A percentile compares a stretch with the other conserved stretches of the same genome.
Conservation (phyloP, 2,888 invertebrate species). For the Mythimna impura region DNA sequence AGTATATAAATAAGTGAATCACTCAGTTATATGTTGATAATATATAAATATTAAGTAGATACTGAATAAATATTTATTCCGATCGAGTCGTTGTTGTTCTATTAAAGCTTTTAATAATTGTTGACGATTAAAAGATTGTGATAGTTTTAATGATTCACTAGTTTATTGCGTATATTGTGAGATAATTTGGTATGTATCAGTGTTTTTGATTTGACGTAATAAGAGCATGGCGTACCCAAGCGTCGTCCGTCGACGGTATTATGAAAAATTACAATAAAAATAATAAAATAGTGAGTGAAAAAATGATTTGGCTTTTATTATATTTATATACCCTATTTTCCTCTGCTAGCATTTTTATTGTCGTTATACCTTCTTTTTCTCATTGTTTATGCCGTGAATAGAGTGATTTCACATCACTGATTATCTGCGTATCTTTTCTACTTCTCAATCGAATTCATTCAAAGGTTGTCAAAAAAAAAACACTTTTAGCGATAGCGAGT, state of each 20-base stretch:
- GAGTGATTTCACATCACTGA: no score
- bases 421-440: no score
- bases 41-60: slow-evolving; percentile 38
- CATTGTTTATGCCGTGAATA: no score
- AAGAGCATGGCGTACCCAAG: slow-evolving; percentile 77
- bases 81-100: slow-evolving; percentile 78
- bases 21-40: slow-evolving; percentile 45
- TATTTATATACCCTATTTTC: neutral
- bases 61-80: slow-evolving; percentile 49
- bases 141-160: slow-evolving; percentile 73
- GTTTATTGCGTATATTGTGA: slow-evolving; percentile 73
- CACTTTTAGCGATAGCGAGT: no score
- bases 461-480: no score
- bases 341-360: no score
- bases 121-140: slow-evolving; percentile 80
- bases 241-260: slow-evolving; percentile 84
- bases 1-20: slow-evolving; percentile 22
- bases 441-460: no score
- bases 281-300: slow-evolving; percentile 87
- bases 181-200: slow-evolving; percentile 66
- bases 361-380: no score
- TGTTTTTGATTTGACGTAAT: slow-evolving; percentile 72
- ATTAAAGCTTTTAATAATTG: slow-evolving; percentile 86
- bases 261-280: slow-evolving; percentile 90
- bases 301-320: slow-evolving; percentile 68